Evolutionary conservation across 2,797 vertebrate species (phyloP), one percentile per base, ranked within the genome.

Genomic region (Poecilia wingei): DNA sequence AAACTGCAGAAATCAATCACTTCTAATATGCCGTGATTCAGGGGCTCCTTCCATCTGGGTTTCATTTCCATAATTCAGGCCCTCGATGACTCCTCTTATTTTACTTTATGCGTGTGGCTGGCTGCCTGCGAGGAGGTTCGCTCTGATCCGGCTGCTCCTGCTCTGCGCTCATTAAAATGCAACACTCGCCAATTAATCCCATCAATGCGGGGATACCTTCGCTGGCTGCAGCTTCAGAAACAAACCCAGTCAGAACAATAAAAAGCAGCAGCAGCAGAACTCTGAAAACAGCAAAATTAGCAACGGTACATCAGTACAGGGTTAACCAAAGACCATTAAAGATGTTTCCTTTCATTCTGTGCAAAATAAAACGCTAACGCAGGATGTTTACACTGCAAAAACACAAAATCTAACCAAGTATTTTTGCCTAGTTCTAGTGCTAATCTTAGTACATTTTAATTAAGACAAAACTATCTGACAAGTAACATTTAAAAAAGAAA

Each of bases 101-200:
- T 81, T 84, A 83, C 90, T 88, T 91, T 82, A 91, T 88, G 79
- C 81, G 87, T 82, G 81, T 82, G 79, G 77, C 49, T 79, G 82
- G 85, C 80, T 69, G 82, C 80, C 73, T 22, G 77, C n/a, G 57
- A 82, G 80, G 79, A 20, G 20, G 69, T 81, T 82, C 82, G 3
- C 86, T 89, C 81, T 87, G 87, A 91, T 88, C 85, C 80, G 51
- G 78, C 82, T 77, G 86, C 80, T 82, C 74, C 83, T 20, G 80
- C 82, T 80, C 76, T 9, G 71, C 55, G 9, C 72, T 89, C 84
- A 88, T 90, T 92, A 88, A 85, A 90, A 91, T 77, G 70, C 84
- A 74, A 68, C 20, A 22, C 74, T 82, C 76, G 51, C 75, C 88
- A 87, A 90, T 93, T 92, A 92, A 84, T 89, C 82, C 84, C 86